Percentiles rank a stretch among this genome's conserved stretches.
phyloP scores from a whole-genome alignment of 2,113 vertebrate species.

The Erythrolamprus reginae region DNA sequence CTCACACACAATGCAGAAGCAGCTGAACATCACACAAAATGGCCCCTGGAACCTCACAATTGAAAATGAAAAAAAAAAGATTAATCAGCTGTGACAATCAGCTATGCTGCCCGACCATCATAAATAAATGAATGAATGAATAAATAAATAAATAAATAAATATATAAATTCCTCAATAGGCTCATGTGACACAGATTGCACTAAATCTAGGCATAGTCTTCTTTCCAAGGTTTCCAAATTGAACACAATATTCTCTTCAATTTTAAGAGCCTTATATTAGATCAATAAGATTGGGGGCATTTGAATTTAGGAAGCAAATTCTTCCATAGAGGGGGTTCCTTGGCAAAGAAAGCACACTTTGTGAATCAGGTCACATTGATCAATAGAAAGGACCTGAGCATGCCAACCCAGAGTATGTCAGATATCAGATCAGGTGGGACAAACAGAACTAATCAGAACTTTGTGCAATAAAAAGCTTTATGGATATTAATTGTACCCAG shows the following conservation, averaged over 20 bases:
- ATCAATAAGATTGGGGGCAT: neutral
- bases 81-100: too few species aligned
- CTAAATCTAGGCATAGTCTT: neutral
- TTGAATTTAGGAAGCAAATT: neutral
- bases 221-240: neutral
- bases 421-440: neutral
- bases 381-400: neutral
- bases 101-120: too few species aligned
- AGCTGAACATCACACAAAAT: too few species aligned
- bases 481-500: neutral
- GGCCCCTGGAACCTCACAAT: too few species aligned
- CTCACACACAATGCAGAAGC: too few species aligned
- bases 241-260: neutral
- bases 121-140: too few species aligned
- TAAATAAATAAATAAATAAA: too few species aligned
- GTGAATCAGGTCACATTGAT: neutral
- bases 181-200: neutral
- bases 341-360: neutral
- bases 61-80: too few species aligned
- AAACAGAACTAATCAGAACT: neutral
- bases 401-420: neutral
- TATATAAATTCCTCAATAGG: too few species aligned
- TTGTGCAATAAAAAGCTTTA: neutral
- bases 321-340: neutral
- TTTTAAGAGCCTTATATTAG: neutral